Evolutionary conservation across 2,797 vertebrate genomes (phyloP).

Genomic region (Etheostoma nigrum): DNA sequence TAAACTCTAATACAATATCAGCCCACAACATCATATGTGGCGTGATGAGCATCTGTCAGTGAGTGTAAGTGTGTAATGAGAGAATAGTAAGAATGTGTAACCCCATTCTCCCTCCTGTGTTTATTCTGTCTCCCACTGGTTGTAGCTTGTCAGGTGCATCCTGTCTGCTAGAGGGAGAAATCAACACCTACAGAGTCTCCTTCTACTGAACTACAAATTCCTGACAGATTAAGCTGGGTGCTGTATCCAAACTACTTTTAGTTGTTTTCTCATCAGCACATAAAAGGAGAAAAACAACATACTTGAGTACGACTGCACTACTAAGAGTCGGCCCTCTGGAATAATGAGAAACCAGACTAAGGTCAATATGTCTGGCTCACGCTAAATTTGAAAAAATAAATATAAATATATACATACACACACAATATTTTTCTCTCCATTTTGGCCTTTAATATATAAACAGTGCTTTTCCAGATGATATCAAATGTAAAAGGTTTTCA

Average conservation of each 20-base stretch:
- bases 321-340: background rate
- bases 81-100: constrained; percentile 17
- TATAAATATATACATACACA: background rate
- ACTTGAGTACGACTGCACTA: constrained; percentile 9
- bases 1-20: background rate
- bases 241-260: constrained; percentile 26
- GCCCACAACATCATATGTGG: background rate
- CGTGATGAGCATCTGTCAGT: no score
- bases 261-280: constrained; percentile 21
- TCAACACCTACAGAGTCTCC: constrained; percentile 48
- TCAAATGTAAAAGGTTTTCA: background rate
- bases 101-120: constrained; percentile 16
- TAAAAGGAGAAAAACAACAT: background rate
- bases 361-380: background rate
- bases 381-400: background rate
- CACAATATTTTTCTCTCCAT: background rate
- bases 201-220: constrained; percentile 49
- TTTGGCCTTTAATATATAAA: background rate
- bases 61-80: background rate
- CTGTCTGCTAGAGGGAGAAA: constrained; percentile 43
- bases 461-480: no score
- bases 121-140: constrained; percentile 54
- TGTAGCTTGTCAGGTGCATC: constrained; percentile 61
- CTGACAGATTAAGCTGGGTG: constrained; percentile 33
- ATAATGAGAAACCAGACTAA: constrained; percentile 1